Percentiles rank a stretch among this genome's conserved stretches.
Evolutionary conservation across 2,797 vertebrate species (phyloP).

Genomic region (Apogon talboti): DNA sequence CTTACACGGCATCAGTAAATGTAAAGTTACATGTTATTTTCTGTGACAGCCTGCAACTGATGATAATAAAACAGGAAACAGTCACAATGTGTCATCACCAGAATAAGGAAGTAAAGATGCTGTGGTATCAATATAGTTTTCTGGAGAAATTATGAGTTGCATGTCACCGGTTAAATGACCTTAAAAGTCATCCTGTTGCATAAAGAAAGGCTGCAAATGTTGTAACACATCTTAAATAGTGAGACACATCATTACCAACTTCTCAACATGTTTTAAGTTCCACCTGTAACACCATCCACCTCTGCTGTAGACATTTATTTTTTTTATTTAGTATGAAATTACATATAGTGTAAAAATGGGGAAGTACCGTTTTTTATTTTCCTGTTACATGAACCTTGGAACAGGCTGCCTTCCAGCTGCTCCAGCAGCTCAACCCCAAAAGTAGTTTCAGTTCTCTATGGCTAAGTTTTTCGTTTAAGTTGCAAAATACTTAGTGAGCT

Average conservation of each 20-base stretch:
- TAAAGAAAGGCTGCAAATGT: slow-evolving; percentile 1
- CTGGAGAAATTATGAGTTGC: slow-evolving; percentile 90
- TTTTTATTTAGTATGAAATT: slow-evolving; percentile 61
- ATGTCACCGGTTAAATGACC: slow-evolving; percentile 86
- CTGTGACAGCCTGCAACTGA: slow-evolving; percentile 63
- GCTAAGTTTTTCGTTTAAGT: slow-evolving; percentile 77
- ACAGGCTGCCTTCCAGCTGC: slow-evolving; percentile 81
- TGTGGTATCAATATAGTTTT: slow-evolving; percentile 94
- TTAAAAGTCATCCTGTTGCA: slow-evolving; percentile 61
- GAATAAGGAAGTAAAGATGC: slow-evolving; percentile 90
- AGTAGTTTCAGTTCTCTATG: slow-evolving; percentile 85
- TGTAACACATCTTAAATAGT: slow-evolving; percentile 19
- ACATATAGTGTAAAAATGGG: slow-evolving; percentile 76
- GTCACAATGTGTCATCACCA: slow-evolving; percentile 91
- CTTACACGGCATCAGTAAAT: background rate
- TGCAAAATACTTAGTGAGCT: slow-evolving; percentile 80
- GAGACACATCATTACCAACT: slow-evolving; percentile 18
- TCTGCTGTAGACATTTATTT: slow-evolving; percentile 13
- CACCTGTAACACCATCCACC: slow-evolving; percentile 8
- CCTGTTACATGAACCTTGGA: slow-evolving; percentile 82
- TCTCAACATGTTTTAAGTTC: slow-evolving; percentile 11
- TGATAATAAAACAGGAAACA: slow-evolving; percentile 93
- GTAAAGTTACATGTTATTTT: slow-evolving; percentile 12
- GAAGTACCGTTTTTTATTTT: slow-evolving; percentile 84
- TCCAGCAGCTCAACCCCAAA: slow-evolving; percentile 72